These are phyloP conservation scores for Campylomormyrus tamandua DNA, from an alignment of 2,113 vertebrate genomes.

Conservation along the genomic window DNA sequence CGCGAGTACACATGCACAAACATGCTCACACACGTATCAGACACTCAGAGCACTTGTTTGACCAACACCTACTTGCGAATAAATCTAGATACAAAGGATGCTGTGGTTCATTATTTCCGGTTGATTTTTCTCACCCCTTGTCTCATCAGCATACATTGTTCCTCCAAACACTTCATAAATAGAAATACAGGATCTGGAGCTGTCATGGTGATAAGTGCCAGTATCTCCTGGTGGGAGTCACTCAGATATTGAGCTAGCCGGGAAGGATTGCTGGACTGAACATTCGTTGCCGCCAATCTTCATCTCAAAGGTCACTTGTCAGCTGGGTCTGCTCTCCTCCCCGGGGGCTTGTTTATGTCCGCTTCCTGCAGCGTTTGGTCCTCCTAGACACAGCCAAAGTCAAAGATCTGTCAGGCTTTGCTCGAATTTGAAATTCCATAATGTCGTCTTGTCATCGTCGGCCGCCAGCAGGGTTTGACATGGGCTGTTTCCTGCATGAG, in stretches of 20 bases:
- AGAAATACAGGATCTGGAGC: not conserved
- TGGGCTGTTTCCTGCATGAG: not conserved
- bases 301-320: not conserved
- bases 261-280: not conserved
- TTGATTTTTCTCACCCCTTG: not conserved
- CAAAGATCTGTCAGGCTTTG: not conserved
- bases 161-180: not conserved
- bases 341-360: not conserved
- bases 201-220: not conserved
- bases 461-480: not conserved
- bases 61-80: not conserved
- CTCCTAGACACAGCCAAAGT: not conserved
- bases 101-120: not conserved
- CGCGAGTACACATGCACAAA: not conserved
- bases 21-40: not conserved
- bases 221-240: not conserved
- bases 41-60: not conserved
- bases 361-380: not conserved
- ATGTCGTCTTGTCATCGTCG: not conserved
- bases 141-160: not conserved
- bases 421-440: not conserved
- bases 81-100: not conserved
- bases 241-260: not conserved
- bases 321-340: not conserved
- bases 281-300: not conserved